These are phyloP conservation scores for Dilophus febrilis DNA, from an alignment of 2,888 invertebrate species.

Conservation along the genomic window DNA sequence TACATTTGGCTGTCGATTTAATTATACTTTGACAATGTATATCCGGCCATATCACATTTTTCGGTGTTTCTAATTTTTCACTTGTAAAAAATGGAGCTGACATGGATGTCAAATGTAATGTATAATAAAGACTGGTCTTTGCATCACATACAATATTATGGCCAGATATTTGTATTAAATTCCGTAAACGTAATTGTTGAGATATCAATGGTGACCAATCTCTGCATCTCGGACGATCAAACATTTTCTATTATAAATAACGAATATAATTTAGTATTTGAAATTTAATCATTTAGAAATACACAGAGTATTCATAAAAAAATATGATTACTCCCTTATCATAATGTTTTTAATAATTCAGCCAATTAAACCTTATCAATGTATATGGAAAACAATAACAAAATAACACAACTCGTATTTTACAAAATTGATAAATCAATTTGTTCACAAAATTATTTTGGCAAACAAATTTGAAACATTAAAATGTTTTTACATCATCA, in stretches of 20 bases:
- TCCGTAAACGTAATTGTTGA: conserved; percentile 68
- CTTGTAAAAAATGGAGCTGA: conserved; percentile 74
- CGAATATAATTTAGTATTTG: too few relatives aligned
- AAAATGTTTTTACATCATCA: too few relatives aligned
- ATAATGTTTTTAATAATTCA: too few relatives aligned
- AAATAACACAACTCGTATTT: too few relatives aligned
- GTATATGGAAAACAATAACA: too few relatives aligned
- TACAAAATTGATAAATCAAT: too few relatives aligned
- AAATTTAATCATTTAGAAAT: too few relatives aligned
- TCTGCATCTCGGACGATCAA: conserved; percentile 50
- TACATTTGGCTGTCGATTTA: conserved; percentile 30
- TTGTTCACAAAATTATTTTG: too few relatives aligned
- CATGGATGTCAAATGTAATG: conserved; percentile 63
- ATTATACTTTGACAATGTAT: conserved; percentile 46
- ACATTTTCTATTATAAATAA: conserved; percentile 24
- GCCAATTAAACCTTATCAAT: too few relatives aligned
- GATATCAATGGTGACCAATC: conserved; percentile 68
- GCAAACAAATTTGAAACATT: too few relatives aligned
- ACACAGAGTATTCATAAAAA: too few relatives aligned
- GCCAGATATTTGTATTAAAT: conserved; percentile 56
- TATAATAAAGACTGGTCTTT: conserved; percentile 50
- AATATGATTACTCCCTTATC: too few relatives aligned
- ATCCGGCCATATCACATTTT: conserved; percentile 67
- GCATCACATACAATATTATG: conserved; percentile 33
- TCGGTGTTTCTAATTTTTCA: conserved; percentile 45